Base-by-base conservation (phyloP, 2,888 invertebrate species). In the Pristionchus mayeri region DNA sequence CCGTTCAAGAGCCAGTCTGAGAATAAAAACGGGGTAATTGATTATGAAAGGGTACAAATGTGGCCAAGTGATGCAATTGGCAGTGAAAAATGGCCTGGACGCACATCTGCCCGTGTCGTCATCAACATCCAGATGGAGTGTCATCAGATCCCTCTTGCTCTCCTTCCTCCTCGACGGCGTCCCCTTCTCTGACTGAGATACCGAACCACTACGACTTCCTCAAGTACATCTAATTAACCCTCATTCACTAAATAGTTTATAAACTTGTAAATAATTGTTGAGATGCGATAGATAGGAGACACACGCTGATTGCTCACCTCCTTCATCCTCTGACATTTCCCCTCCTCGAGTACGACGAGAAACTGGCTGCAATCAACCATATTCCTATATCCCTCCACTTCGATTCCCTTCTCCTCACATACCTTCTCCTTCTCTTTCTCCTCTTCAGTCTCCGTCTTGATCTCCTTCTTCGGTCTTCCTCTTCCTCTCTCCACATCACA, bases 341-440 rank as follows among this genome's bases (percentile, higher is more conserved):
- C 71, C 71, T 71, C 71, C 71, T 16, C 71, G 71, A 71, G 71
- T 71, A 24, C 71, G 71, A 44, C 71, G 71, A 44, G n/a, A 67
- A n/a, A 37, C 24, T 40, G 71, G 71, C 71, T 71, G 37, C 1
- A 67, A 37, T 6, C 40, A 40, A 37, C 1, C 21, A 37, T 67
- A 40, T 13, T 71, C 71, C 44, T 71, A 0, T 44, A n/a, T 24
- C 11, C 37, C 40, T 40, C 54, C 11, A 3, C 11, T 27, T 80
- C 27, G 3, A 37, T 34, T 44, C 37, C 13, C 37, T 40, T 75
- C 75, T 40, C n/a, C 21, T 21, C 40, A 34, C 44, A 3, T 16
- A n/a, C 75, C 44, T 7, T 40, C 11, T 57, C 80, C 9, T 57
- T 30, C 34, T 78, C 80, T n/a, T 40, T 80, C 18, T 80, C 80